Conservation (phyloP, 1,140 invertebrate genomes). For the Stenopsyche tienmushanensis region DNA sequence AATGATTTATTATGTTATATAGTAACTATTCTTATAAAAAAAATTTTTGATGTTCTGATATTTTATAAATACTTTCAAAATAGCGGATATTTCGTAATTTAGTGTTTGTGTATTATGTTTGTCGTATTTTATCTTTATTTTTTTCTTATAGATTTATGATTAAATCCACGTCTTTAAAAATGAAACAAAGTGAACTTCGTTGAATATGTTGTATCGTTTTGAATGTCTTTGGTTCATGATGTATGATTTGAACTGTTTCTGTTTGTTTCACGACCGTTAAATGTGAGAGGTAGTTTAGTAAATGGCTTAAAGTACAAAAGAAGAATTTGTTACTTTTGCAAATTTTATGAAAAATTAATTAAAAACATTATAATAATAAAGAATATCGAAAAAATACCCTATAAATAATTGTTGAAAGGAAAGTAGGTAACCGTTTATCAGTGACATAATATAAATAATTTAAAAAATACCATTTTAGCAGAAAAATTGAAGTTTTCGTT, state of each 20-base stretch:
- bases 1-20: background rate
- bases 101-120: too few species aligned
- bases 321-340: constrained; percentile 60
- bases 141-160: too few species aligned
- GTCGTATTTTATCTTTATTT: too few species aligned
- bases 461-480: constrained; percentile 1
- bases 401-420: constrained; percentile 39
- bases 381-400: constrained; percentile 35
- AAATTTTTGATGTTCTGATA: constrained; percentile 5
- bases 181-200: too few species aligned
- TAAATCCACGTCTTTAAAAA: too few species aligned
- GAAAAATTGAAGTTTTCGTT: constrained; percentile 1
- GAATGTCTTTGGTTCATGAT: too few species aligned
- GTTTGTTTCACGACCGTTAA: constrained; percentile 54
- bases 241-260: constrained; percentile 8
- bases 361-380: constrained; percentile 47
- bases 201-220: too few species aligned
- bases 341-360: constrained; percentile 58
- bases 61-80: too few species aligned
- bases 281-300: constrained; percentile 57
- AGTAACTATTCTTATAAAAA: constrained; percentile 12
- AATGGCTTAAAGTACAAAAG: constrained; percentile 61
- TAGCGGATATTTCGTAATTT: too few species aligned
- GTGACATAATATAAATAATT: constrained; percentile 23
- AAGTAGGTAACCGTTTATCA: constrained; percentile 23